A percentile compares a stretch with the other conserved stretches of the same genome.
Evolutionary conservation across 2,113 vertebrate genomes (phyloP).

Genomic region (Natator depressus): DNA sequence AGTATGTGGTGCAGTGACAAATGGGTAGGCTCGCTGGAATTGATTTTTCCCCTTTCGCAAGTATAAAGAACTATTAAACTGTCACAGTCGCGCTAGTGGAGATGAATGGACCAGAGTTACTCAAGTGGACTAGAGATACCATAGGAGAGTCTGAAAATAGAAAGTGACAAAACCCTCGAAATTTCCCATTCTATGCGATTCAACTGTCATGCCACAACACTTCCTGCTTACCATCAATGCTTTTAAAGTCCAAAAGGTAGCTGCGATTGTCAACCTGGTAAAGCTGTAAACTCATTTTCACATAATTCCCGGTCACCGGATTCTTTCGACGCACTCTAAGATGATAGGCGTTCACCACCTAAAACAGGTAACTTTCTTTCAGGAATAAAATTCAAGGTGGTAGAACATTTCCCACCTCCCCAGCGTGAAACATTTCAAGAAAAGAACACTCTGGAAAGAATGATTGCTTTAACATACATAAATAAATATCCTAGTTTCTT

Average conservation of each 20-base stretch:
- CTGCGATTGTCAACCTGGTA: constrained; percentile 98
- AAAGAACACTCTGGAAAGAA: constrained; percentile 5
- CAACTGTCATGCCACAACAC: neutral
- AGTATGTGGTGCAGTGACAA: neutral
- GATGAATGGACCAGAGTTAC: accelerated
- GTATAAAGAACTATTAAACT: neutral
- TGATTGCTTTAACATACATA: neutral
- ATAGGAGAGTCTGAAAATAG: accelerated
- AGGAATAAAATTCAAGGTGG: constrained; percentile 10
- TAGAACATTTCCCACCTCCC: neutral
- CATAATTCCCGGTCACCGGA: constrained; percentile 93
- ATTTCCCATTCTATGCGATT: accelerated
- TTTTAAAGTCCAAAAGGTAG: constrained; percentile 98
- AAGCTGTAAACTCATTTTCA: constrained; percentile 99
- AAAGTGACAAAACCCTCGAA: neutral
- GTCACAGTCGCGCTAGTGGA: neutral
- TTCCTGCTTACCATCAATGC: constrained; percentile 90
- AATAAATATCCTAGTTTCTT: neutral
- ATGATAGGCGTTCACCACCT: constrained; percentile 98
- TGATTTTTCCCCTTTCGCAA: neutral
- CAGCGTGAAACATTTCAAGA: neutral
- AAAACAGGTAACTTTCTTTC: constrained; percentile 37
- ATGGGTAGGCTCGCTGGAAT: neutral
- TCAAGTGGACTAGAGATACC: accelerated
- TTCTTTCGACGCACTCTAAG: constrained; percentile 95